Percentiles rank a stretch among this genome's conserved stretches.
Conservation (phyloP, 2,113 vertebrate species). For the Actinemys pallida region DNA sequence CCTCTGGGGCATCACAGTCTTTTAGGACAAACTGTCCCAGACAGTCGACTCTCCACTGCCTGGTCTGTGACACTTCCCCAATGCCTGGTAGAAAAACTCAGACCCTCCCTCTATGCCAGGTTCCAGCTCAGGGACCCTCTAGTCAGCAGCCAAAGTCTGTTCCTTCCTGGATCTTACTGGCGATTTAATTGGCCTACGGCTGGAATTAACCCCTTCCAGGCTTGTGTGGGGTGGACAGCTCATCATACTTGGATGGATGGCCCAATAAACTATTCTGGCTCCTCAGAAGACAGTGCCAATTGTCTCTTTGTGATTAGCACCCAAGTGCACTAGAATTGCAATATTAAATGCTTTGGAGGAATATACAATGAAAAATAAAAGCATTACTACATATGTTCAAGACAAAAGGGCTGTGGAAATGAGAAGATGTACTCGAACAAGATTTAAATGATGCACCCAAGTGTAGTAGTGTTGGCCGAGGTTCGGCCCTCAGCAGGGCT, state of each 20-base stretch:
- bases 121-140: not conserved
- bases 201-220: not conserved
- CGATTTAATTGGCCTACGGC: not conserved
- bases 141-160: not conserved
- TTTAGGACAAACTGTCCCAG: not conserved
- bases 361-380: slow-evolving; percentile 15
- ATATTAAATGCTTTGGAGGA: not conserved
- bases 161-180: not conserved
- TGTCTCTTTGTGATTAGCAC: slow-evolving; percentile 23
- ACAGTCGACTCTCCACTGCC: not conserved
- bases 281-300: slow-evolving; percentile 5
- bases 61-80: not conserved
- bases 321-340: not conserved
- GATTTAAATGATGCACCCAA: not conserved
- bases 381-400: slow-evolving; percentile 5
- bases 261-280: not conserved
- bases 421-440: not conserved
- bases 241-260: not conserved
- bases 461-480: too few relatives aligned
- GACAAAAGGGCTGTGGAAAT: not conserved
- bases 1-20: not conserved
- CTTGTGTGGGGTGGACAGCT: not conserved
- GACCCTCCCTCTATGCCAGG: not conserved
- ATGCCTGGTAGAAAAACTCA: not conserved
- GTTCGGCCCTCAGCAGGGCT: too few relatives aligned